Evolutionary conservation across 2,797 vertebrate species (phyloP).

Genomic region (Passerculus sandwichensis): DNA sequence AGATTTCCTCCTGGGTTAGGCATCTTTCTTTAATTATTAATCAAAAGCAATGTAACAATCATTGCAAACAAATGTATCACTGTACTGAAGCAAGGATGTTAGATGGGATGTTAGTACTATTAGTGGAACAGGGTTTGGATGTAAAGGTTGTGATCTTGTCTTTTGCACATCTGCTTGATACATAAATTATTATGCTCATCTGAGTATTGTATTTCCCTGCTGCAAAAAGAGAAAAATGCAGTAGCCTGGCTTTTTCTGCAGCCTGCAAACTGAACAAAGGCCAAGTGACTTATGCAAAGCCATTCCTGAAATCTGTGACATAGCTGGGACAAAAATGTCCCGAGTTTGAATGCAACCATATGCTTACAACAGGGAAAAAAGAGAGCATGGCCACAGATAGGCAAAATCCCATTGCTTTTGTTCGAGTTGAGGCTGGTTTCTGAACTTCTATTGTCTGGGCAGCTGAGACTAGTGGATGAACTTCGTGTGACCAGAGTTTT

Average conservation of each 20-base stretch:
- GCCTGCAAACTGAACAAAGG: slow-evolving; percentile 20
- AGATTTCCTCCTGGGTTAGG: slow-evolving; percentile 59
- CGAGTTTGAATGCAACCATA: background rate
- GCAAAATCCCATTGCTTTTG: background rate
- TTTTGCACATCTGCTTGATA: slow-evolving; percentile 61
- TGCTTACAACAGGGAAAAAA: slow-evolving; percentile 11
- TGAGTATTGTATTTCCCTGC: slow-evolving; percentile 40
- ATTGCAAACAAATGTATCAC: slow-evolving; percentile 70
- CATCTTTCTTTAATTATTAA: slow-evolving; percentile 77
- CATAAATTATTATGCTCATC: slow-evolving; percentile 55
- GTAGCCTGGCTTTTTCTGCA: slow-evolving; percentile 1
- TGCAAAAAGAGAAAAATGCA: slow-evolving; percentile 34
- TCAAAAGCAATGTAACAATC: slow-evolving; percentile 63
- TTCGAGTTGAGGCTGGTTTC: background rate
- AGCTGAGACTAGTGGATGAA: background rate
- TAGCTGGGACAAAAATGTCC: slow-evolving; percentile 32
- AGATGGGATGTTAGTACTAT: background rate
- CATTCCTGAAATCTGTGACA: slow-evolving; percentile 40
- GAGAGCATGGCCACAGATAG: background rate
- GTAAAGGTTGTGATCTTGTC: slow-evolving; percentile 72
- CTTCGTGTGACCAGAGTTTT: background rate
- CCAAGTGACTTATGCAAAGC: slow-evolving; percentile 49
- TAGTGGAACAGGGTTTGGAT: slow-evolving; percentile 5
- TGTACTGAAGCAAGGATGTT: slow-evolving; percentile 22
- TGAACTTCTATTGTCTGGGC: background rate